These are phyloP conservation scores for Sphaerodactylus townsendi DNA, from an alignment of 2,113 vertebrate genomes.

Conservation along the genomic window DNA sequence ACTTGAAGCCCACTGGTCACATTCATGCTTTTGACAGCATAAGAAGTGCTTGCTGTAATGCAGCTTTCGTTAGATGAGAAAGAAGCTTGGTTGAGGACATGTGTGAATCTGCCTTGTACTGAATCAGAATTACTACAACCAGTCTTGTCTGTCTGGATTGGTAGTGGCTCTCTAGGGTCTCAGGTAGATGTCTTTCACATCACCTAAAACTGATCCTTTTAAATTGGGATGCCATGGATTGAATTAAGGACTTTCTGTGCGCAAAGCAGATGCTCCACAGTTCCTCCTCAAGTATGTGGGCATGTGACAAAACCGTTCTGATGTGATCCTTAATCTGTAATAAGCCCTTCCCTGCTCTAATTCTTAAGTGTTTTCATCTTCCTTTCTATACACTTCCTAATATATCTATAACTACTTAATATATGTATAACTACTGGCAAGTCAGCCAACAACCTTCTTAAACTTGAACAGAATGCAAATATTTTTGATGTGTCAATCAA, in stretches of 20 bases:
- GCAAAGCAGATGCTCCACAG: no score
- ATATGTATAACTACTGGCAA: no score
- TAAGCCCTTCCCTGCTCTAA: neutral
- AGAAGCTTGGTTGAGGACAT: neutral
- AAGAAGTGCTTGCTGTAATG: neutral
- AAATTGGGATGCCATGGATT: no score
- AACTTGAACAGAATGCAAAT: neutral
- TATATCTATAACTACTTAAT: neutral
- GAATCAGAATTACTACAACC: no score
- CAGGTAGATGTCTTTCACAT: no score
- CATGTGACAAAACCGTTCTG: neutral
- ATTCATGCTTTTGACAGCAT: neutral
- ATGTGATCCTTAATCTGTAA: neutral
- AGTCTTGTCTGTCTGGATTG: no score
- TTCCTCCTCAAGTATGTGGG: neutral
- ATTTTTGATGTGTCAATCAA: neutral
- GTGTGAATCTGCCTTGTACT: no score
- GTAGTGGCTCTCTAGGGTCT: no score
- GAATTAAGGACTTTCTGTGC: no score
- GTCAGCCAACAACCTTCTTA: neutral
- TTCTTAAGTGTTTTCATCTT: neutral
- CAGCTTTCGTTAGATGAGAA: neutral
- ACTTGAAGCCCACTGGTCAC: neutral
- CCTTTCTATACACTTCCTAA: neutral
- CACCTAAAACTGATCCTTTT: no score